Conservation (phyloP, 2,113 vertebrate genomes). For the Xenotilapia caudafasciata region DNA sequence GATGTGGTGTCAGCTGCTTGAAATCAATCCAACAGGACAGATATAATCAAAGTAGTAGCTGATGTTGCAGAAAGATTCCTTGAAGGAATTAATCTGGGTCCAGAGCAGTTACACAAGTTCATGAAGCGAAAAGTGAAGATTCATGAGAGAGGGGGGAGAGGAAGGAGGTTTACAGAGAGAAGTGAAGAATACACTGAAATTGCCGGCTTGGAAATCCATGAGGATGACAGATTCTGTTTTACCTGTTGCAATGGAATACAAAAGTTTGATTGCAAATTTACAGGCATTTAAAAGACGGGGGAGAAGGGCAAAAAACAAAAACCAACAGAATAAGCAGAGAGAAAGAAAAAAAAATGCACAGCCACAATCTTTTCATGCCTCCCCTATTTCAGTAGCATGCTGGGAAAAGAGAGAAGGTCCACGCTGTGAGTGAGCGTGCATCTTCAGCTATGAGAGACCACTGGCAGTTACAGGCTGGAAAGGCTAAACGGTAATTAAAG, state of each 20-base stretch:
- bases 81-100: background rate
- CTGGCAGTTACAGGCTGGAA: background rate
- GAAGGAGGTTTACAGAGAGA: background rate
- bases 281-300: background rate
- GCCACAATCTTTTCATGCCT: background rate
- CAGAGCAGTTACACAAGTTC: background rate
- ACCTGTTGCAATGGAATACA: background rate
- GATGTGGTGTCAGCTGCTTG: background rate
- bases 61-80: background rate
- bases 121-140: background rate
- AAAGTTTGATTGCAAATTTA: background rate
- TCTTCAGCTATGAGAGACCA: background rate
- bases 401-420: background rate
- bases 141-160: background rate
- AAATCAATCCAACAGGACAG: background rate
- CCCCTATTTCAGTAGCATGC: background rate
- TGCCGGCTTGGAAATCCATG: background rate
- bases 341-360: background rate
- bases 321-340: no score
- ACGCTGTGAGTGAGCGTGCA: background rate
- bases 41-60: background rate
- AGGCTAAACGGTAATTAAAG: background rate
- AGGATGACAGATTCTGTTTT: background rate
- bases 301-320: no score
- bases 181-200: background rate